phyloP scores from a whole-genome alignment of 2,888 invertebrate species.

The Danaus chrysippus region DNA sequence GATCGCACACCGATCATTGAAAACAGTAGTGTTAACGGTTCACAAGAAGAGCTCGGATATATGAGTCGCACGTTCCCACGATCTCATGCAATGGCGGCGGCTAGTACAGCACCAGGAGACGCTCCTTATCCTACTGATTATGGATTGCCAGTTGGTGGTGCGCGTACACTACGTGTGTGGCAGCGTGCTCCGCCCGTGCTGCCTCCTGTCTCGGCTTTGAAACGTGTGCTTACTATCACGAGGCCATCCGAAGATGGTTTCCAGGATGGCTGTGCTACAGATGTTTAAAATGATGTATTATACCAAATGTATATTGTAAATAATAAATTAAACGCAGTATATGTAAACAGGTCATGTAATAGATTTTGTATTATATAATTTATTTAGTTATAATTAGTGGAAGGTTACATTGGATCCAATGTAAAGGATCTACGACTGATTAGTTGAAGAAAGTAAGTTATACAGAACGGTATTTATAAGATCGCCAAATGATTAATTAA shows the following conservation, averaged over 20 bases:
- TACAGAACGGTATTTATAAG: constrained; percentile 71
- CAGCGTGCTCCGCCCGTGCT: constrained; percentile 91
- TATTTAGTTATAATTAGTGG: constrained; percentile 70
- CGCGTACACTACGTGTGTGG: constrained; percentile 92
- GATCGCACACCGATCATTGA: constrained; percentile 88
- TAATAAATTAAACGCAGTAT: constrained; percentile 35
- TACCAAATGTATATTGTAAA: constrained; percentile 39
- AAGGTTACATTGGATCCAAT: constrained; percentile 72
- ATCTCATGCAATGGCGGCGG: constrained; percentile 64
- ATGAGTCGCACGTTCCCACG: constrained; percentile 81
- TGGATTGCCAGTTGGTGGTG: constrained; percentile 83
- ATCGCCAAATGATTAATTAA: constrained; percentile 74
- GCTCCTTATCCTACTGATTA: constrained; percentile 87
- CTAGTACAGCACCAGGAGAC: constrained; percentile 58
- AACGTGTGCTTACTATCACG: constrained; percentile 89
- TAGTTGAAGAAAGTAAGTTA: constrained; percentile 74
- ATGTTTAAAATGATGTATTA: constrained; percentile 81
- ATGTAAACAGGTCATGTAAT: constrained; percentile 60
- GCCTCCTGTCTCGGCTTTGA: constrained; percentile 91
- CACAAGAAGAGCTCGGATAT: constrained; percentile 81
- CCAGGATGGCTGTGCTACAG: constrained; percentile 95
- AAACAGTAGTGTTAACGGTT: constrained; percentile 78
- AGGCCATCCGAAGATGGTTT: constrained; percentile 95
- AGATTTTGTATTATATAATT: constrained; percentile 79
- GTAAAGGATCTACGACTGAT: constrained; percentile 74